These are phyloP conservation scores for Amblyraja radiata DNA, from an alignment of 2,797 vertebrate genomes.

Conservation along the genomic window DNA sequence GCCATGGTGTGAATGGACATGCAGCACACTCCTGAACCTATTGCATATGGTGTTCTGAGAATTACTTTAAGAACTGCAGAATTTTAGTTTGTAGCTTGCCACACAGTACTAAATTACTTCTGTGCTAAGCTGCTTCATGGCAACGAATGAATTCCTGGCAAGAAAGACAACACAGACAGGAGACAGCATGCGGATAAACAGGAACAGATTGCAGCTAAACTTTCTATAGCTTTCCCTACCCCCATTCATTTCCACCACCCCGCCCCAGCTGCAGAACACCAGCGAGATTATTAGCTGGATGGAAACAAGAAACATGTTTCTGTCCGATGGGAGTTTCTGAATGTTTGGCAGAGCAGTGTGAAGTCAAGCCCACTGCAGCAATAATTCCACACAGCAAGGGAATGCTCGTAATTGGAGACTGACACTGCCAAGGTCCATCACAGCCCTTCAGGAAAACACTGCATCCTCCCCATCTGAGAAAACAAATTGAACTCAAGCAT, in stretches of 20 bases:
- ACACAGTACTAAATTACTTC: background rate
- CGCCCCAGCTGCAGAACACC: background rate
- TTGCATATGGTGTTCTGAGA: background rate
- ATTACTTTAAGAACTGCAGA: background rate
- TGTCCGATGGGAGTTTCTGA: slow-evolving; percentile 34
- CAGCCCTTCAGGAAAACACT: slow-evolving; percentile 20
- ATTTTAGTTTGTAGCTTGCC: background rate
- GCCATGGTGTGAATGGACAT: background rate
- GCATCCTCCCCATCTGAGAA: slow-evolving; percentile 29
- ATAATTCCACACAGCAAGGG: slow-evolving; percentile 13
- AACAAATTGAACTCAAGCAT: background rate
- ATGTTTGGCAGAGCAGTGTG: slow-evolving; percentile 29
- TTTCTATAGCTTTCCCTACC: background rate
- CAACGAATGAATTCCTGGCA: background rate
- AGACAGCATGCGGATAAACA: background rate
- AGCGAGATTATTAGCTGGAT: slow-evolving; percentile 7
- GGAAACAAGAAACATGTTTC: slow-evolving; percentile 28
- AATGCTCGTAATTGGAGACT: slow-evolving; percentile 7
- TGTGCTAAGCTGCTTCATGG: background rate
- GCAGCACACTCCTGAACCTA: background rate
- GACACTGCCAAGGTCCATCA: slow-evolving; percentile 12
- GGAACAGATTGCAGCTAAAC: slow-evolving; percentile 11
- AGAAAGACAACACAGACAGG: background rate
- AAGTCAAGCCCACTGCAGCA: background rate
- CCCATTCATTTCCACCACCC: background rate